These are phyloP conservation scores for Tetraodon nigroviridis DNA, from an alignment of 2,113 vertebrate genomes.

Conservation along the genomic window DNA sequence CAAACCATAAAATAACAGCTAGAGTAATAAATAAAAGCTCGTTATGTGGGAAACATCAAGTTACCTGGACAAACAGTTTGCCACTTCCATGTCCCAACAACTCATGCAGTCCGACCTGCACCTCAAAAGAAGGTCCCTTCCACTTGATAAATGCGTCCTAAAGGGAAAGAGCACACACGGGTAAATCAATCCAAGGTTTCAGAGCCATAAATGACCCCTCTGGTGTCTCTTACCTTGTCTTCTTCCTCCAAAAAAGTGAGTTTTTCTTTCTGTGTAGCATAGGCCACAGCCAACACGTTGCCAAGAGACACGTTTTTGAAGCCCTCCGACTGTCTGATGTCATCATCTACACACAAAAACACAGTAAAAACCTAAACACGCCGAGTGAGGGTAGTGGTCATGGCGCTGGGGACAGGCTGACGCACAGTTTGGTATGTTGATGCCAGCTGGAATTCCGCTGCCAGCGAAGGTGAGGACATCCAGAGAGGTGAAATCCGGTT, in stretches of 20 bases:
- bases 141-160: constrained; percentile 86
- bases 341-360: constrained; percentile 75
- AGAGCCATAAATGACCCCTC: not conserved
- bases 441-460: constrained; percentile 88
- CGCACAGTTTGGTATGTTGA: constrained; percentile 91
- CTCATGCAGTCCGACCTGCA: constrained; percentile 90
- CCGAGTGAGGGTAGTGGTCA: not conserved
- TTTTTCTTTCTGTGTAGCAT: constrained; percentile 81
- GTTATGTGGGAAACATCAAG: constrained; percentile 2
- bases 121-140: constrained; percentile 87
- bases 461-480: constrained; percentile 89
- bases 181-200: not conserved
- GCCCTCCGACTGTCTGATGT: constrained; percentile 86
- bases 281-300: constrained; percentile 85
- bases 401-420: not conserved
- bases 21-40: not conserved
- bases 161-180: not conserved
- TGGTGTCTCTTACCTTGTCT: constrained; percentile 75
- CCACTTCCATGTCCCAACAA: constrained; percentile 88
- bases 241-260: constrained; percentile 84
- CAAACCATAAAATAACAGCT: not conserved
- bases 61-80: constrained; percentile 87
- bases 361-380: not conserved
- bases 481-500: constrained; percentile 89
- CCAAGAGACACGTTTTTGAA: constrained; percentile 91